phyloP scores from a whole-genome alignment of 2,113 vertebrate genomes.

The Cathartes aura region DNA sequence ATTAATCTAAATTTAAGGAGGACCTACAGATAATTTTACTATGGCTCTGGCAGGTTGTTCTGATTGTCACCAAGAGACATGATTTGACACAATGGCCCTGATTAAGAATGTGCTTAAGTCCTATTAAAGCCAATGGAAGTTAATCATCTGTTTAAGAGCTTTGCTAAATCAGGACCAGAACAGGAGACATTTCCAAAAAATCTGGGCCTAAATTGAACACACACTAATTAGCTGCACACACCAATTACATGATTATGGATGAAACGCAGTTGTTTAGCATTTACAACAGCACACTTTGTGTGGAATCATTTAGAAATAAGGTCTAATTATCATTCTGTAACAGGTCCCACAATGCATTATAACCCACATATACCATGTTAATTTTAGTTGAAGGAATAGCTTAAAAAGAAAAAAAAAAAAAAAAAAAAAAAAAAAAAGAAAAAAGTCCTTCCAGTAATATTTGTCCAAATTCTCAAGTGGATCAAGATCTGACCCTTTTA shows the following conservation, averaged over 20 bases:
- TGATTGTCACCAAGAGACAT: constrained; percentile 45
- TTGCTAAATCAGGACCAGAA: constrained; percentile 72
- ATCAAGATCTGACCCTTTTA: neutral
- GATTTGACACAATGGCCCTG: constrained; percentile 58
- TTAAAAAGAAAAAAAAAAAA: neutral
- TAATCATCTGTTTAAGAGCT: constrained; percentile 70
- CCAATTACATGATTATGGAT: constrained; percentile 52
- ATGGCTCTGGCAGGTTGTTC: neutral
- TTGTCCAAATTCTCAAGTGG: neutral
- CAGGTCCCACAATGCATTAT: constrained; percentile 35
- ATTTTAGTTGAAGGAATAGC: constrained; percentile 1
- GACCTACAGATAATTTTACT: constrained; percentile 35
- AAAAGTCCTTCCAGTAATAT: neutral
- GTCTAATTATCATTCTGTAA: constrained; percentile 51
- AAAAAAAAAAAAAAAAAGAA: neutral
- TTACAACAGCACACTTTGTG: constrained; percentile 30
- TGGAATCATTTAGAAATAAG: constrained; percentile 43
- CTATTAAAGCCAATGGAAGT: constrained; percentile 67
- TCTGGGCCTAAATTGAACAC: constrained; percentile 40
- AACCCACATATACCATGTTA: neutral
- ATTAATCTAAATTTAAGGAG: constrained; percentile 27
- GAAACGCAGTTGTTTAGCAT: constrained; percentile 49
- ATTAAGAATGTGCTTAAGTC: constrained; percentile 68
- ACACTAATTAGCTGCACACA: constrained; percentile 47
- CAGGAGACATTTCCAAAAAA: constrained; percentile 68